These are phyloP conservation scores for Zaprionus gabonicus DNA, from an alignment of 1,140 invertebrate species.

Conservation along the genomic window DNA sequence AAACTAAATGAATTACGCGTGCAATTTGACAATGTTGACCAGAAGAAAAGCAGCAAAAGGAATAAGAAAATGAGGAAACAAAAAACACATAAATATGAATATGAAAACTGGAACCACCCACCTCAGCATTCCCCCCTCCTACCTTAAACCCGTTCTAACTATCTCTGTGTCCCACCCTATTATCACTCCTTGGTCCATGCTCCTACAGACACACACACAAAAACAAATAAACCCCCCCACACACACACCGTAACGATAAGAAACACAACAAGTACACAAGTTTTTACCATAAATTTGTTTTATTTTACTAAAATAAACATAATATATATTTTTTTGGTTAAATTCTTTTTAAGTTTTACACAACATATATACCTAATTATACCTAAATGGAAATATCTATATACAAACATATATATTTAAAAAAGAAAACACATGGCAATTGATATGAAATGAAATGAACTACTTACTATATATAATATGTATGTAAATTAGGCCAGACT, in stretches of 20 bases:
- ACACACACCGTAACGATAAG: constrained; percentile 46
- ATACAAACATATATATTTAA: constrained; percentile 63
- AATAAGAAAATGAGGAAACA: not conserved
- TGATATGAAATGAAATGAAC: constrained; percentile 32
- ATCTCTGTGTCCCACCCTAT: not conserved
- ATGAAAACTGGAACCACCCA: constrained; percentile 41
- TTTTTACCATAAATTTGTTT: constrained; percentile 59
- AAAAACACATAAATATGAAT: constrained; percentile 3
- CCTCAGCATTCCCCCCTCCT: constrained; percentile 38
- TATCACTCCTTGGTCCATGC: constrained; percentile 10
- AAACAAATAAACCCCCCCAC: constrained; percentile 28
- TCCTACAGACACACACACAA: constrained; percentile 22
- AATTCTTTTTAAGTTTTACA: constrained; percentile 76
- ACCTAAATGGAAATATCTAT: constrained; percentile 48
- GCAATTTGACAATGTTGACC: constrained; percentile 54
- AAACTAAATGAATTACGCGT: constrained; percentile 20
- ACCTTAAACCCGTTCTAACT: not conserved
- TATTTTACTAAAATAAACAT: constrained; percentile 46
- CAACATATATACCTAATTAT: constrained; percentile 40
- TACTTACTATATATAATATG: constrained; percentile 29
- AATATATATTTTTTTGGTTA: constrained; percentile 69
- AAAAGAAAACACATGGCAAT: constrained; percentile 36
- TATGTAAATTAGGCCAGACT: constrained; percentile 39
- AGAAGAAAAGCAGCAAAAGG: constrained; percentile 15
- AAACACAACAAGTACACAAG: constrained; percentile 74